Evolutionary conservation across 2,888 invertebrate genomes (phyloP).

Genomic region (Cheilosia soror): DNA sequence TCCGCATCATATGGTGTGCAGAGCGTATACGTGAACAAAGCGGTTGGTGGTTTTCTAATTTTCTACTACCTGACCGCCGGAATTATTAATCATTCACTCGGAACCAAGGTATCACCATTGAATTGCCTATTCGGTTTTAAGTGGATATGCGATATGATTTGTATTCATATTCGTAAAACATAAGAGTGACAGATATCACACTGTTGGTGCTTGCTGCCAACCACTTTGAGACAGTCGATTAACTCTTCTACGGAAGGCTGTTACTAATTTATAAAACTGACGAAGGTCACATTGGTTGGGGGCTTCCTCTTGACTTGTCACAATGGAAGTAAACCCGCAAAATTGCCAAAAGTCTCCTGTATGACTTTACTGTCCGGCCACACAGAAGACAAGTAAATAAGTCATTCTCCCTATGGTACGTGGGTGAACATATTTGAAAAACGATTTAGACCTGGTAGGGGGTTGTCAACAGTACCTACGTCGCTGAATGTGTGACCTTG

Average conservation of each 20-base stretch:
- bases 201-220: conserved; percentile 4
- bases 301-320: background rate
- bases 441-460: conserved; percentile 22
- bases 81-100: conserved; percentile 54
- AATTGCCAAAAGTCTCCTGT: conserved; percentile 27
- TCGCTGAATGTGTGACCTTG: conserved; percentile 37
- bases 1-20: conserved; percentile 63
- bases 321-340: conserved; percentile 21
- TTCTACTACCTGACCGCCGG: conserved; percentile 53
- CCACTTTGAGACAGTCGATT: conserved; percentile 17
- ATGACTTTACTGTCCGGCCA: conserved; percentile 39
- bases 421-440: background rate
- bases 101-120: conserved; percentile 39
- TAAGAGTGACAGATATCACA: conserved; percentile 28
- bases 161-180: conserved; percentile 46
- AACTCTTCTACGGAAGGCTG: conserved; percentile 33
- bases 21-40: conserved; percentile 55
- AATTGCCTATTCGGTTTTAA: conserved; percentile 11
- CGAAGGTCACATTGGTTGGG: conserved; percentile 24
- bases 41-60: conserved; percentile 55
- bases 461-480: conserved; percentile 22
- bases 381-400: conserved; percentile 8
- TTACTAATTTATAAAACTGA: conserved; percentile 28
- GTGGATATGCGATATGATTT: conserved; percentile 2
- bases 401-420: conserved; percentile 4